These are phyloP conservation scores for Toxotes jaculatrix DNA, from an alignment of 2,113 vertebrate species.

Conservation along the genomic window DNA sequence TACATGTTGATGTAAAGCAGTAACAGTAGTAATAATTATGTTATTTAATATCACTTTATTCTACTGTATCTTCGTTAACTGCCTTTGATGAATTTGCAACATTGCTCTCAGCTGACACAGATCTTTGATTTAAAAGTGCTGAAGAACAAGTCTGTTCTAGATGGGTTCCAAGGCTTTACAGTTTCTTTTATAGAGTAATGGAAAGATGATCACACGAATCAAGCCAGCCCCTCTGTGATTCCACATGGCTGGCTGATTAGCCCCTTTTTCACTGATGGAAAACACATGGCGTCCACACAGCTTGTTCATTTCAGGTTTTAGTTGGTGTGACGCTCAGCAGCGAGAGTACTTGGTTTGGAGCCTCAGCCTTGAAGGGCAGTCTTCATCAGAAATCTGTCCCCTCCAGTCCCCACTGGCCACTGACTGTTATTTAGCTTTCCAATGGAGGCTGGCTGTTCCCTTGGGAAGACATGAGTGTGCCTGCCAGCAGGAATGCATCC, in stretches of 20 bases:
- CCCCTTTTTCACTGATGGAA: slow-evolving; percentile 70
- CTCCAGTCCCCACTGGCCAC: slow-evolving; percentile 62
- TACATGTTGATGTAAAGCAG: background rate
- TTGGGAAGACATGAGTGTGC: slow-evolving; percentile 73
- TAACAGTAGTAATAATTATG: background rate
- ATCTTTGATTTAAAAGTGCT: slow-evolving; percentile 41
- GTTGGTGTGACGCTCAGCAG: slow-evolving; percentile 47
- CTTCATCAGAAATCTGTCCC: slow-evolving; percentile 74
- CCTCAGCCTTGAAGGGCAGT: slow-evolving; percentile 70
- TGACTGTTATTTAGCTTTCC: slow-evolving; percentile 81
- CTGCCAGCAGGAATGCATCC: slow-evolving; percentile 78
- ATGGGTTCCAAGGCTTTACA: slow-evolving; percentile 53
- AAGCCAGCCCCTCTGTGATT: slow-evolving; percentile 67
- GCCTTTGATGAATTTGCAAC: slow-evolving; percentile 3
- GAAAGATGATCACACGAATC: slow-evolving; percentile 71
- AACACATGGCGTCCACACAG: slow-evolving; percentile 75
- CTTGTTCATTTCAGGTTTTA: slow-evolving; percentile 71
- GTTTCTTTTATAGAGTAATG: slow-evolving; percentile 73
- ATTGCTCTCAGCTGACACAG: slow-evolving; percentile 21
- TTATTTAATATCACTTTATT: background rate
- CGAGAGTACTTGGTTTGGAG: slow-evolving; percentile 56
- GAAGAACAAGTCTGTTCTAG: slow-evolving; percentile 32
- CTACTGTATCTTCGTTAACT: background rate
- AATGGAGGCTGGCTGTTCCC: slow-evolving; percentile 74
- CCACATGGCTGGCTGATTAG: slow-evolving; percentile 77